Evolutionary conservation across 2,888 invertebrate genomes (phyloP), one percentile per base, ranked within the genome.

Genomic region (Acanthosepion lycidas): DNA sequence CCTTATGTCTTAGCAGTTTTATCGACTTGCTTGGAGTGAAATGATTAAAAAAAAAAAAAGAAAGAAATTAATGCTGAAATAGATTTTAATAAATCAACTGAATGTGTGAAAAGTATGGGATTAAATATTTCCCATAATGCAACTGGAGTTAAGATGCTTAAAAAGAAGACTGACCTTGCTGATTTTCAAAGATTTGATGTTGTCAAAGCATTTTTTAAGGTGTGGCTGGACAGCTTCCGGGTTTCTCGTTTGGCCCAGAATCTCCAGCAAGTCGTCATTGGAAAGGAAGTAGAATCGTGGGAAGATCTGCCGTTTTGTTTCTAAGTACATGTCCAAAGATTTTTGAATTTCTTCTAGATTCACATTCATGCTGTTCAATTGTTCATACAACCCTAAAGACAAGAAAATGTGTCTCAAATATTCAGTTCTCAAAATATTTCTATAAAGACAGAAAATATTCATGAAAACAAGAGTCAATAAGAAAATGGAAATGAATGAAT

Each of bases 131-230:
- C 23, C 23, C 59, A 20, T 59, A 23, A 59, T 59, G 23, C 59
- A 59, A 59, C 6, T 59, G 59, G 59, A 23, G 59, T 59, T 23
- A 20, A 0, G 18, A 55, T 9, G 42, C 2, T 42, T 42, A 42
- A 42, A 42, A 42, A 42, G 42, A 42, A 42, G 42, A 42, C 42
- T 42, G 42, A 97, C 97, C 96, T 97, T 97, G 93, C 96, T 95
- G 96, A 97, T 97, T 95, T 97, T 97, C 42, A 97, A 96, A 33
- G 96, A 96, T 95, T 98, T 98, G 64, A 99, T 98, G 97, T 99
- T 99, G 97, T 99, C 99, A 97, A 99, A 99, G 91, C 99, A 98
- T 97, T 99, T 99, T 97, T 98, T 99, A 95, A 99, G 98, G 97
- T 99, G 99, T 0, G 98, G 98, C 97, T 99, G 99, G 95, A 99